Evolutionary conservation across 2,888 invertebrate species (phyloP), one percentile per base, ranked within the genome.

Genomic region (Rhingia campestris): DNA sequence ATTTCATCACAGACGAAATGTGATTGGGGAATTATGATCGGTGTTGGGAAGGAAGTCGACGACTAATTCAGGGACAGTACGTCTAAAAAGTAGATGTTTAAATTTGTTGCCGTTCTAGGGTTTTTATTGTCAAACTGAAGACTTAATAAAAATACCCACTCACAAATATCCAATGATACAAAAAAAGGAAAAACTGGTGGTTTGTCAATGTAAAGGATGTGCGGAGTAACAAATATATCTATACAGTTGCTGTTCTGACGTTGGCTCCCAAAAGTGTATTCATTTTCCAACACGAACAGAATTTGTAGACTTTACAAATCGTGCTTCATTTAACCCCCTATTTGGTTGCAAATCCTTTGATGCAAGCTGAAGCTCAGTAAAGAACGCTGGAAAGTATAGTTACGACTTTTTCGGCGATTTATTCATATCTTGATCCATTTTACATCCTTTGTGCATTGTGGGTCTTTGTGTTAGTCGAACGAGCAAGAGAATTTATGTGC

Each of bases 401-500:
- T 73, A 82, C 77, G 77, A 72, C 77, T 67, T 82, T 72, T 70
- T 73, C 73, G 49, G 76, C 81, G 76, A 81, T 81, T 76, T 77
- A 77, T 61, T 81, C 67, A 67, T 76, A 82, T 82, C 81, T 77
- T 82, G 72, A 77, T 82, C 81, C 81, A 63, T 73, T 59, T 67
- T 73, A 82, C 81, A 82, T 73, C 77, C 67, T 77, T 82, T 82
- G 72, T 77, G 81, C 81, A 82, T 81, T 82, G 73, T 67, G 70
- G 45, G 67, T 56, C 67, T 63, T 73, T 63, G 30, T 59, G 59
- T 53, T 30, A 35, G 54, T 37, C 58, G 51, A 10, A 5, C 30
- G 32, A 39, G 14, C 35, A 41, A 43, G 10, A 53, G 32, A 66
- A 82, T 72, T 82, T 77, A 77, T 77, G 81, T 61, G 54, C 61